These are phyloP conservation scores for Pygmarrhopalites habei DNA, from an alignment of 1,140 invertebrate species.

Conservation along the genomic window DNA sequence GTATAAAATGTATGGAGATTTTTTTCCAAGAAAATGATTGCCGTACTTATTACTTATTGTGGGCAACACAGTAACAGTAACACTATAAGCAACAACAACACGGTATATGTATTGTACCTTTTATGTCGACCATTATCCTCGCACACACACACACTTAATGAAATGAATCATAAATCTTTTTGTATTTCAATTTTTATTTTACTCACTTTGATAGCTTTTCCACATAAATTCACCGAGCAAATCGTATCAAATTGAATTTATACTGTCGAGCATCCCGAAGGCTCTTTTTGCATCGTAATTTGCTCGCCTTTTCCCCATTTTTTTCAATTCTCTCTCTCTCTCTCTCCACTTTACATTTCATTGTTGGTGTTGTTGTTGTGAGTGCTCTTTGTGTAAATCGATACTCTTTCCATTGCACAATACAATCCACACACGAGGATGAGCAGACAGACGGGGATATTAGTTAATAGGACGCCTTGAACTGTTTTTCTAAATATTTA, in stretches of 20 bases:
- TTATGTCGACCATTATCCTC: too few relatives aligned
- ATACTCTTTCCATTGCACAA: not conserved
- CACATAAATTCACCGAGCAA: conserved; percentile 7
- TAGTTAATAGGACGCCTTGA: not conserved
- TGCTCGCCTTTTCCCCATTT: too few relatives aligned
- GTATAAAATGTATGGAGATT: too few relatives aligned
- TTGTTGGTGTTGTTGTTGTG: not conserved
- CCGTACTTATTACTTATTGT: too few relatives aligned
- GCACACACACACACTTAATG: not conserved
- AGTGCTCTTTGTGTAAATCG: not conserved
- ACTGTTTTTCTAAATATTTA: not conserved
- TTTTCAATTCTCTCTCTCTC: too few relatives aligned
- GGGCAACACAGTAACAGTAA: too few relatives aligned
- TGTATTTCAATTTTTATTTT: conserved; percentile 13
- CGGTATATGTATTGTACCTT: too few relatives aligned
- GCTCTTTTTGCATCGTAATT: too few relatives aligned
- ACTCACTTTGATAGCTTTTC: not conserved
- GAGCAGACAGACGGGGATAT: not conserved
- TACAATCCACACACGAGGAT: not conserved
- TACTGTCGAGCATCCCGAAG: too few relatives aligned
- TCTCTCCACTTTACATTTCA: too few relatives aligned
- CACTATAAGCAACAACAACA: too few relatives aligned
- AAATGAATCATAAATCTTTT: conserved; percentile 10
- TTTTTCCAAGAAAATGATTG: too few relatives aligned
- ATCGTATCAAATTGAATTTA: conserved; percentile 13